These are phyloP conservation scores for Fistularia commersonii DNA, from an alignment of 2,797 vertebrate genomes.

Conservation along the genomic window DNA sequence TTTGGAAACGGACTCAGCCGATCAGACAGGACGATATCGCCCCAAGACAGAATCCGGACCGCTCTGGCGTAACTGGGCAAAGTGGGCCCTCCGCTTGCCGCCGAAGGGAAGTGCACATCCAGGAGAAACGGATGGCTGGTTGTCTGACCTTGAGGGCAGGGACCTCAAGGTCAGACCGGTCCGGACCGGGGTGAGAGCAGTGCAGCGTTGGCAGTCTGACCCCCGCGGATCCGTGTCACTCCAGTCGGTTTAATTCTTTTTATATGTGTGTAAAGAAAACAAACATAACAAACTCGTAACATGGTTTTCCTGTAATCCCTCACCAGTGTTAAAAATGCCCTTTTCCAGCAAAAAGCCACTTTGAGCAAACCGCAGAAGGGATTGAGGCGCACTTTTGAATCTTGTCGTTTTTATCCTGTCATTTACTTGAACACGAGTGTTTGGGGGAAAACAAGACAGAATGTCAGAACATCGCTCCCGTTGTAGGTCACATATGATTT, in stretches of 20 bases:
- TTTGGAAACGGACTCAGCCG: background rate
- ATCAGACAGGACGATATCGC: background rate
- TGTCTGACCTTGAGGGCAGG: conserved; percentile 4
- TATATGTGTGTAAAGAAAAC: conserved; percentile 15
- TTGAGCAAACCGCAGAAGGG: conserved; percentile 6
- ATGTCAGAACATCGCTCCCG: too few relatives aligned
- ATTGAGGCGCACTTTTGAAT: conserved; percentile 1
- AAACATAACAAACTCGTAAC: conserved; percentile 17
- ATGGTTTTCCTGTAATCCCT: conserved; percentile 10
- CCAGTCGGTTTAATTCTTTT: conserved; percentile 18
- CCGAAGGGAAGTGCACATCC: conserved; percentile 1
- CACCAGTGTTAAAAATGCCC: conserved; percentile 32
- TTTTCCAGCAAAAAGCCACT: conserved; percentile 1
- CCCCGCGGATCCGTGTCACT: conserved; percentile 1
- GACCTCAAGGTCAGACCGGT: too few relatives aligned
- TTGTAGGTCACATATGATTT: background rate
- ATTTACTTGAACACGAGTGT: conserved; percentile 15
- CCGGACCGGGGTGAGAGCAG: too few relatives aligned
- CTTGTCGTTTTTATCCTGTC: background rate
- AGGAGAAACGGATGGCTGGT: conserved; percentile 1
- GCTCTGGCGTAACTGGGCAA: conserved; percentile 1
- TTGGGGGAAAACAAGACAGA: background rate
- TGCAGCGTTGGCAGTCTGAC: too few relatives aligned
- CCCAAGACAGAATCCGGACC: background rate
- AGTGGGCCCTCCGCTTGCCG: conserved; percentile 23